A percentile compares a stretch with the other conserved stretches of the same genome.
phyloP scores from a whole-genome alignment of 2,113 vertebrate genomes.

The Vidua chalybeata region DNA sequence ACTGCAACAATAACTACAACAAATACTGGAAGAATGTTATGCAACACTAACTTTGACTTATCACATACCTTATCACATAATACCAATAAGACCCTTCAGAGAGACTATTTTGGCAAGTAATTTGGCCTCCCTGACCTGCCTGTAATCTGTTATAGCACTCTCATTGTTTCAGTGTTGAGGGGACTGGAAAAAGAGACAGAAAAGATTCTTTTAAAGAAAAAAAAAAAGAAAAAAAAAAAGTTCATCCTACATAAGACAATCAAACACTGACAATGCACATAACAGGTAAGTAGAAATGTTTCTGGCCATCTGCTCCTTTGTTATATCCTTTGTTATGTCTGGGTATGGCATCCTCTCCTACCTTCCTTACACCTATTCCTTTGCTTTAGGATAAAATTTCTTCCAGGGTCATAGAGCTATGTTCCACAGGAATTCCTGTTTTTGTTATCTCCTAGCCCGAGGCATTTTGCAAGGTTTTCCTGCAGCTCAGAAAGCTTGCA shows the following conservation, averaged over 20 bases:
- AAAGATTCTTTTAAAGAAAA: background rate
- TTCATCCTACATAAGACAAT: background rate
- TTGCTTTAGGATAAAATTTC: background rate
- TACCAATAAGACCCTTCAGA: slow-evolving; percentile 32
- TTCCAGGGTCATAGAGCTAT: accelerated
- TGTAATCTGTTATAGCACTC: slow-evolving; percentile 36
- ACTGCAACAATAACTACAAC: background rate
- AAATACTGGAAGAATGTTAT: slow-evolving; percentile 33
- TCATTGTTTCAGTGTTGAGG: slow-evolving; percentile 15
- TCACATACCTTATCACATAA: slow-evolving; percentile 45
- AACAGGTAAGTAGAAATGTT: background rate
- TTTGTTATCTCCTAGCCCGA: background rate
- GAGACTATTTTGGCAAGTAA: slow-evolving; percentile 62
- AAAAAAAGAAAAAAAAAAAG: background rate
- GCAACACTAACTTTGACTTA: slow-evolving; percentile 65
- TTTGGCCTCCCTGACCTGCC: slow-evolving; percentile 60
- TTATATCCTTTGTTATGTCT: background rate
- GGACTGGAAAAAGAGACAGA: slow-evolving; percentile 15
- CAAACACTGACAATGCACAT: background rate
- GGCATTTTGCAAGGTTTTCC: background rate
- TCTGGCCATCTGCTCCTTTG: background rate
- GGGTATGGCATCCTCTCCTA: too few relatives aligned
- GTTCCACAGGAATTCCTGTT: background rate
- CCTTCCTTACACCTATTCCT: background rate
- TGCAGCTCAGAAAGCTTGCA: background rate